These are phyloP conservation scores for Volucella zonaria DNA, from an alignment of 2,888 invertebrate species.

Conservation along the genomic window DNA sequence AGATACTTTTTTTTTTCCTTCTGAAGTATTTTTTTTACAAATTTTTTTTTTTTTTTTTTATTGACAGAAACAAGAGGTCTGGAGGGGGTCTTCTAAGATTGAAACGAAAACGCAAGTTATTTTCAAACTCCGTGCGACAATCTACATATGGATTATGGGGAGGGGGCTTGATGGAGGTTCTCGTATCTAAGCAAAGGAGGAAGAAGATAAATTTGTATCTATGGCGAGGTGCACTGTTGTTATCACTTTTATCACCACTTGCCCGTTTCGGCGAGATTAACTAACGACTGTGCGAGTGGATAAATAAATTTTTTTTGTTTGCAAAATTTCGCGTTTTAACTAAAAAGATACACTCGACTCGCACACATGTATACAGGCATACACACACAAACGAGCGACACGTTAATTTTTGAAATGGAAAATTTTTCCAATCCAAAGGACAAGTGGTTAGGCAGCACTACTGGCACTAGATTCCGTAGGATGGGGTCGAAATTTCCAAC, in stretches of 20 bases:
- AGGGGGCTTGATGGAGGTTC: not conserved
- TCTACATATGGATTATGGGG: not conserved
- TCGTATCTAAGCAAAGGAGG: not conserved
- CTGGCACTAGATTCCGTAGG: not conserved
- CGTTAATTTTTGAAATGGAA: constrained; percentile 11
- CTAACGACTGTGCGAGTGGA: no score
- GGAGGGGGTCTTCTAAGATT: not conserved
- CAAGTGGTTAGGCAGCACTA: constrained; percentile 31
- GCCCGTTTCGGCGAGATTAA: constrained; percentile 22
- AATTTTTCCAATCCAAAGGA: constrained; percentile 35
- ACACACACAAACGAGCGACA: no score
- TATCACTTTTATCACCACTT: constrained; percentile 48
- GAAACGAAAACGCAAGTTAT: constrained; percentile 60
- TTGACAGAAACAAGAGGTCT: not conserved
- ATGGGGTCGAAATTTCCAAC: constrained; percentile 22
- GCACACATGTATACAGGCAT: not conserved
- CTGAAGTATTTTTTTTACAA: constrained; percentile 3
- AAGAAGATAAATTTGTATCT: constrained; percentile 7
- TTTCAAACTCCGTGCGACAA: no score
- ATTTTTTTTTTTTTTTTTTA: not conserved
- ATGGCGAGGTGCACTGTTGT: constrained; percentile 40
- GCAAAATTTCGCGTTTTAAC: not conserved
- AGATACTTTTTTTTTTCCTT: constrained; percentile 18
- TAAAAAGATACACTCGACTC: not conserved
- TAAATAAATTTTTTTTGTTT: no score